phyloP scores from a whole-genome alignment of 2,888 invertebrate genomes.

The Danaus chrysippus region DNA sequence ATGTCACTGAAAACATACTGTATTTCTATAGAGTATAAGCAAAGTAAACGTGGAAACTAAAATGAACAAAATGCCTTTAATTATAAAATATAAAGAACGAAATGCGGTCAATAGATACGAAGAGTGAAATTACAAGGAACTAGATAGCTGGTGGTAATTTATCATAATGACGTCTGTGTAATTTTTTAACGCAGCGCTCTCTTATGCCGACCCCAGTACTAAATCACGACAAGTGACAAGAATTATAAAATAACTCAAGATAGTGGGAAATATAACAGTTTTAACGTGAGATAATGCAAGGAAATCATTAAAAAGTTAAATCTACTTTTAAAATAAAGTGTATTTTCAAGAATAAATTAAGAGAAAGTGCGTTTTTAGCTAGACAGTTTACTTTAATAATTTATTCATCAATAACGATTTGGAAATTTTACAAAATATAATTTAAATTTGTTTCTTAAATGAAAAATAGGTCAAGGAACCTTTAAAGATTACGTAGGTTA shows the following conservation, averaged over 20 bases:
- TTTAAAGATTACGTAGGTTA: too few species aligned
- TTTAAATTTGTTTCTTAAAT: too few species aligned
- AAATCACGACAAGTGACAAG: constrained; percentile 63
- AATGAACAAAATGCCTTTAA: background rate
- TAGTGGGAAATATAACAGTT: constrained; percentile 56
- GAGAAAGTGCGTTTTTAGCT: background rate
- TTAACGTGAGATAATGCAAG: constrained; percentile 26
- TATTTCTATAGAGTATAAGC: background rate
- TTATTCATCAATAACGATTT: background rate
- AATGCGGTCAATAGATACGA: constrained; percentile 34
- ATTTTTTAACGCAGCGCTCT: constrained; percentile 51
- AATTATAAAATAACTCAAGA: constrained; percentile 73
- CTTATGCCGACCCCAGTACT: constrained; percentile 56
- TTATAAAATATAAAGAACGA: constrained; percentile 14
- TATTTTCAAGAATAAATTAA: background rate
- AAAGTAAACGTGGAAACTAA: background rate
- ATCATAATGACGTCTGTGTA: constrained; percentile 59
- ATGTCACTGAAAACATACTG: too few species aligned
- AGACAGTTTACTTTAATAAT: background rate
- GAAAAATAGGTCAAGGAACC: too few species aligned
- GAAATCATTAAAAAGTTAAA: constrained; percentile 1
- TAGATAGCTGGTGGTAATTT: constrained; percentile 55
- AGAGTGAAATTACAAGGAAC: constrained; percentile 50
- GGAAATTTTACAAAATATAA: too few species aligned
- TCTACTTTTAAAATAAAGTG: background rate